Base-by-base conservation (phyloP, 2,888 invertebrate genomes). In the Stenodema calcarata region DNA sequence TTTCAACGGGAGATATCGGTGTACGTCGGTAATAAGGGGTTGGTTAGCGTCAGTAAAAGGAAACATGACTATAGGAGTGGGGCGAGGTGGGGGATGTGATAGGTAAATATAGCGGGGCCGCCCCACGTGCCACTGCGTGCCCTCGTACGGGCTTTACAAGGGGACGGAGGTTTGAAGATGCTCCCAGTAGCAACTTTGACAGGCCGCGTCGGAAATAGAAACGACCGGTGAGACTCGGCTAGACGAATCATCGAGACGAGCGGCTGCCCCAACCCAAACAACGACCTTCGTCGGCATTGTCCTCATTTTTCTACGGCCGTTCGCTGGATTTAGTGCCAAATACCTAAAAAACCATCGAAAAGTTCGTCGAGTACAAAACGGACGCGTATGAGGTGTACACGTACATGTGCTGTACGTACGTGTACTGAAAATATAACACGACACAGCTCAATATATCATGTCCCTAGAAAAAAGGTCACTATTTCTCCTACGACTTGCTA, bases 201-300 rank as follows among this genome's bases (percentile, higher is more conserved):
- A 42, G 27, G 27, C 62, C 54, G 1, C 54, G 70, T 82, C 69
- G 30, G 62, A 82, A 82, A 82, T 82, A 82, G 82, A 82, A 42
- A 62, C 27, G 27, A 81, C 69, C 14, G 47, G 14, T 54, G 30
- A 30, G 18, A 54, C 27, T n/a, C 30, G 62, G 41, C 82, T 82
- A 82, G 82, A 82, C 82, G 54, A 81, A 62, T 81, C 81, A 69
- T 69, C 44, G 82, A 82, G 69, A 82, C 82, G 82, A 16, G 16
- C 42, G 62, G 69, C 30, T 69, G 69, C 82, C 69, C 82, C 70
- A 82, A 69, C 82, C n/a, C 69, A 69, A 82, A 82, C 62, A 69
- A 41, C 82, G 82, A 82, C 82, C 82, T 69, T 82, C 82, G 42
- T 23, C 27, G 18, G 35, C 18, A 28, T 27, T 70, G 50, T 50